Evolutionary conservation across 2,797 vertebrate genomes (phyloP), one percentile per base, ranked within the genome.

Genomic region (Acanthurus lineatus): DNA sequence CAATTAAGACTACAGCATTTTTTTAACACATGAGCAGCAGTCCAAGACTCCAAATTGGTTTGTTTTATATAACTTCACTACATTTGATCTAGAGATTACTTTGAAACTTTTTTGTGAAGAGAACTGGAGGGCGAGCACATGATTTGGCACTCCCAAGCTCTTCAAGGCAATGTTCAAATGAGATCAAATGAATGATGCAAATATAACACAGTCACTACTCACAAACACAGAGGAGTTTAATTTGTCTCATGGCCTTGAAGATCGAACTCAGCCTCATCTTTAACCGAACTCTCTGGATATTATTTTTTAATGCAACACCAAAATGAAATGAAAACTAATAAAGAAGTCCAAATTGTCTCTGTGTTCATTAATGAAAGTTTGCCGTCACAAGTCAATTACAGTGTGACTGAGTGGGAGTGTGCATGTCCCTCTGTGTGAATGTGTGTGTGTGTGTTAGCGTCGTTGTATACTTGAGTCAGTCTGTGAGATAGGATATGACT

Each of bases 401-500:
- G 72, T 45, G 47, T 49, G 56, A 81, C 64, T 73, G 45, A 60
- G 20, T 48, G 60, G 44, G 69, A 71, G 48, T 86, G 70, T 76
- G 57, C 35, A 47, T 32, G n/a, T 52, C 9, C 56, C 9, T 53
- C 1, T 35, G 51, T 59, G 16, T 9, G 48, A n/a, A 9, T 28
- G 32, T 52, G 49, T 52, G 49, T 20, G 59, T 44, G 20, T 47
- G 61, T 28, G 12, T 32, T 25, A 19, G 61, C n/a, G 44, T 25
- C 25, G 16, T 25, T 15, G 16, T 78, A 54, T 67, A 51, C 35
- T 56, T 22, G 32, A 79, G 75, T 73, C 59, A 73, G 57, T 69
- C 54, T 22, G 22, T 66, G 61, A 75, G 86, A 84, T 49, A 83
- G 81, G 67, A 83, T 66, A 73, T 86, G 85, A 88, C 84, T 86